A percentile compares a stretch with the other conserved stretches of the same genome.
phyloP scores from a whole-genome alignment of 2,113 vertebrate genomes.

The Albula goreensis region DNA sequence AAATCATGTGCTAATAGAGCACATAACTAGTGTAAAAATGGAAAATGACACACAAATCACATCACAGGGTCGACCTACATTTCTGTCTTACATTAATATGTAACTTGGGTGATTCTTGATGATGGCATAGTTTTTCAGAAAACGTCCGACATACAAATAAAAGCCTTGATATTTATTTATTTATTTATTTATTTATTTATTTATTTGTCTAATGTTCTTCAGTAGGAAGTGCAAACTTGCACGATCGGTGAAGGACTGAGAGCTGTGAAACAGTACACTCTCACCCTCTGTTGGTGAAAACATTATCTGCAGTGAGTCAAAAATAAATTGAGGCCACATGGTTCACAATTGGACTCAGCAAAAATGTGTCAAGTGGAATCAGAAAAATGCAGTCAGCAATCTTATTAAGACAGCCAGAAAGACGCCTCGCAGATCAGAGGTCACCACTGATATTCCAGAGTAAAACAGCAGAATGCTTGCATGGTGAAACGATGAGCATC shows the following conservation, averaged over 20 bases:
- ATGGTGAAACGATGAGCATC: background rate
- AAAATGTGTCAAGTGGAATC: background rate
- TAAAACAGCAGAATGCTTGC: slow-evolving; percentile 9
- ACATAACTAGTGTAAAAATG: background rate
- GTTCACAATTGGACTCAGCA: background rate
- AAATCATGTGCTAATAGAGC: background rate
- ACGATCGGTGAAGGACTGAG: background rate
- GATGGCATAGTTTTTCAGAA: background rate
- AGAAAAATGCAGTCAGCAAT: background rate
- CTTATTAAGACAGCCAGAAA: background rate
- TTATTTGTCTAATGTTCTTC: background rate
- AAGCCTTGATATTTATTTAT: background rate
- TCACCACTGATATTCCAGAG: background rate
- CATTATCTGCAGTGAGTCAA: background rate
- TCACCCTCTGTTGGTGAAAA: background rate
- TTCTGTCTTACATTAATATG: background rate
- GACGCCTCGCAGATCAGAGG: background rate
- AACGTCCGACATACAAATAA: background rate
- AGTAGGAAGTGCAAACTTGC: background rate
- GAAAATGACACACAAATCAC: background rate
- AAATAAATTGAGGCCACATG: background rate
- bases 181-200: background rate
- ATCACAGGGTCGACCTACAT: background rate
- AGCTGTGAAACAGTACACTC: background rate
- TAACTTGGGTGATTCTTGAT: background rate